Evolutionary conservation across 2,797 vertebrate genomes (phyloP).

Genomic region (Geotria australis): DNA sequence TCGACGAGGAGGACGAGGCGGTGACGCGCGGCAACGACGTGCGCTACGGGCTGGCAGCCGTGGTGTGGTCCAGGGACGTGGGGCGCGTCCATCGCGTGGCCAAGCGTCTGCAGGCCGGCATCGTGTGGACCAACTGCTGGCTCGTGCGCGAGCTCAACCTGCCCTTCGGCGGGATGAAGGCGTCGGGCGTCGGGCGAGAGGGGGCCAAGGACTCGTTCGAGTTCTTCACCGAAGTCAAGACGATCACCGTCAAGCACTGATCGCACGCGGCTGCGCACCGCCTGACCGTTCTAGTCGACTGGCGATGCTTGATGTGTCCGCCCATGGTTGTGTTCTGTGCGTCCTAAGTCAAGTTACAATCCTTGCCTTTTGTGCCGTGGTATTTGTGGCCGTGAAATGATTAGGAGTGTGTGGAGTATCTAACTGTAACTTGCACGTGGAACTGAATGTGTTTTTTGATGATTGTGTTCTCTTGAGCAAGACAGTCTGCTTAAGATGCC

Average conservation of each 20-base stretch:
- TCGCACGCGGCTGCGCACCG: background rate
- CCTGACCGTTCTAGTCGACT: too few species aligned
- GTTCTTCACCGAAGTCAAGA: constrained; percentile 91
- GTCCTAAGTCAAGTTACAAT: too few species aligned
- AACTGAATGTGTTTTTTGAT: too few species aligned
- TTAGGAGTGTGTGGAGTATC: too few species aligned
- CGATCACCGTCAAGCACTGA: constrained; percentile 55
- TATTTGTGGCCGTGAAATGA: too few species aligned
- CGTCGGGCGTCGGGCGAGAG: constrained; percentile 62
- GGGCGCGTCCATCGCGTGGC: constrained; percentile 46
- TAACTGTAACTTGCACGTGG: too few species aligned
- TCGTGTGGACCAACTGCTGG: constrained; percentile 97
- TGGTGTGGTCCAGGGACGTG: constrained; percentile 47
- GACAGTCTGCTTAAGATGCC: too few species aligned
- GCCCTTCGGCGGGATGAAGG: constrained; percentile 86
- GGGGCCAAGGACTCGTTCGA: constrained; percentile 63
- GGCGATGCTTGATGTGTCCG: too few species aligned
- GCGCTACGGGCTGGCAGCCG: constrained; percentile 50
- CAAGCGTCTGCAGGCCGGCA: constrained; percentile 30
- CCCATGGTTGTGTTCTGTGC: too few species aligned
- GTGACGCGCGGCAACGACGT: constrained; percentile 38
- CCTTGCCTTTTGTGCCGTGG: too few species aligned
- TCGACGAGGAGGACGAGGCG: constrained; percentile 60
- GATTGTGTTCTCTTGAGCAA: too few species aligned
- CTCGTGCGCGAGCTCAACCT: constrained; percentile 67